phyloP scores from a whole-genome alignment of 2,797 vertebrate species.

The Dipus sagitta region DNA sequence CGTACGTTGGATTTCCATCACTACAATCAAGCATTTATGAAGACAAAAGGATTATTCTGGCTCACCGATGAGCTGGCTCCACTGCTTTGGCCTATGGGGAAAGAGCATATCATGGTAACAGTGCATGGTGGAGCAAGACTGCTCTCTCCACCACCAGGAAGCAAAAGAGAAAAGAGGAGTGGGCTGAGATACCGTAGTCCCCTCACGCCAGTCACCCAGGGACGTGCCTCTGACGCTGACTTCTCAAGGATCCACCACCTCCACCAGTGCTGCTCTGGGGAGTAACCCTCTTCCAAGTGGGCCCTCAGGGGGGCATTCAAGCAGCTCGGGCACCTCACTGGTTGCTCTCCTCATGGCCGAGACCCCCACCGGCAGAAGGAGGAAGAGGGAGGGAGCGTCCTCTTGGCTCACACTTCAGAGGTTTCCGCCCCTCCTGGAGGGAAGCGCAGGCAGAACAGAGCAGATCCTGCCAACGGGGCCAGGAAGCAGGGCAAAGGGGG shows the following conservation, averaged over 20 bases:
- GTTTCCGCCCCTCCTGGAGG: too few species aligned
- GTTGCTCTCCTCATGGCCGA: too few species aligned
- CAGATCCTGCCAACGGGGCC: too few species aligned
- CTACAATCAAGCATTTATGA: background rate
- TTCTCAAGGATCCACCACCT: background rate
- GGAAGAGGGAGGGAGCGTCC: too few species aligned
- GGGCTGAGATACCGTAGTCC: background rate
- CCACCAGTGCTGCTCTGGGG: background rate
- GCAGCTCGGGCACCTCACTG: too few species aligned
- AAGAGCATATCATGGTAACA: background rate
- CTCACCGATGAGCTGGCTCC: fast-evolving
- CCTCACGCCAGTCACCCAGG: background rate
- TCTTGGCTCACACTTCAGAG: too few species aligned
- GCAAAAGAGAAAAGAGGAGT: background rate
- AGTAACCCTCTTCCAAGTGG: background rate
- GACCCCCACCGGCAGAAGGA: too few species aligned
- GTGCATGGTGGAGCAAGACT: background rate
- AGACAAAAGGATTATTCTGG: too few species aligned
- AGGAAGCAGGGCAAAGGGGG: too few species aligned
- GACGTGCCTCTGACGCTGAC: background rate
- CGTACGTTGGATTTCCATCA: background rate
- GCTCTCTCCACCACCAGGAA: background rate
- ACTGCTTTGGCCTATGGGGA: too few species aligned
- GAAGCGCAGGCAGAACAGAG: too few species aligned
- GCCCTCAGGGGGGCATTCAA: too few species aligned